A percentile compares a stretch with the other conserved stretches of the same genome.
Evolutionary conservation across 2,888 invertebrate species (phyloP).

Genomic region (Sphaerophoria taeniata): DNA sequence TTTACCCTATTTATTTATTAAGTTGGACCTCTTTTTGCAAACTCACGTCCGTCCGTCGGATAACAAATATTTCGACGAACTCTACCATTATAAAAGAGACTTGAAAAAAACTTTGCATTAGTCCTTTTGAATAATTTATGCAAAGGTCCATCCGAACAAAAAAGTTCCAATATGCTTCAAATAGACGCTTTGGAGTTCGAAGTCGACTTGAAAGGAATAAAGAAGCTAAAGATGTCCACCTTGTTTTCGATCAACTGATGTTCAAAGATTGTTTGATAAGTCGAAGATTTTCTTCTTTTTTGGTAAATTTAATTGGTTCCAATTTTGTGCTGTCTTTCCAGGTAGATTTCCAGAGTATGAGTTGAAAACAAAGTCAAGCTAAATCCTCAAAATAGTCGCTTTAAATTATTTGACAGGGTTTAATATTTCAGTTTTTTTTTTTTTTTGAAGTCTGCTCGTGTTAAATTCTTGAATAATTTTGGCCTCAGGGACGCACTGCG

Average conservation of each 20-base stretch:
- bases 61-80: too few relatives aligned
- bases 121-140: conserved; percentile 69
- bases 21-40: too few relatives aligned
- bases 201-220: conserved; percentile 8
- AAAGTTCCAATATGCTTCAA: not conserved
- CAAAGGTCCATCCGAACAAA: conserved; percentile 3
- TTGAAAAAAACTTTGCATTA: conserved; percentile 23
- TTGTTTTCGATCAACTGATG: conserved; percentile 17
- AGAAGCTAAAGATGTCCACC: conserved; percentile 41
- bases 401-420: conserved; percentile 51
- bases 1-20: too few relatives aligned
- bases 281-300: conserved; percentile 16
- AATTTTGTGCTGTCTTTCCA: conserved; percentile 36
- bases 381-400: not conserved
- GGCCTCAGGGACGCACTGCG: not conserved
- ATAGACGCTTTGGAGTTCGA: conserved; percentile 40
- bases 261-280: conserved; percentile 5
- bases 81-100: too few relatives aligned
- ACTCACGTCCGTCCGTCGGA: too few relatives aligned
- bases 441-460: not conserved
- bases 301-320: conserved; percentile 47
- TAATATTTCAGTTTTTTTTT: conserved; percentile 51
- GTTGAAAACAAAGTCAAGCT: conserved; percentile 57
- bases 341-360: too few relatives aligned
- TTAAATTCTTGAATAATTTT: not conserved